These are phyloP conservation scores for Anableps anableps DNA, from an alignment of 2,797 vertebrate genomes.

Conservation along the genomic window DNA sequence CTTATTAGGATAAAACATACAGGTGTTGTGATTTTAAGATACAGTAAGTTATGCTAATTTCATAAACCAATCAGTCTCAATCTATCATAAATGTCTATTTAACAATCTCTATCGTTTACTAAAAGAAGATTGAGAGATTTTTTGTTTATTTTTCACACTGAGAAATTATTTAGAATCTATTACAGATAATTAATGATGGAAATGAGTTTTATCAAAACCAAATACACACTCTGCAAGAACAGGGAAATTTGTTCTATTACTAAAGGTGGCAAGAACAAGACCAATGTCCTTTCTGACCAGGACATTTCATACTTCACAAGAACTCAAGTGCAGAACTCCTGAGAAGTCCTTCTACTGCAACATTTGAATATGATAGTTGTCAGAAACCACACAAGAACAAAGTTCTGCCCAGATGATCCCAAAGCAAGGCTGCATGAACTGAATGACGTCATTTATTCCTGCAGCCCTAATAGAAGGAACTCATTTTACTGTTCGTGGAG, in stretches of 20 bases:
- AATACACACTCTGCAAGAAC: not conserved
- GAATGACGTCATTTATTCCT: not conserved
- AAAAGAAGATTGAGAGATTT: not conserved
- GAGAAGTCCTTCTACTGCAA: not conserved
- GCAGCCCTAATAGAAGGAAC: not conserved
- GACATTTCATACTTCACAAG: not conserved
- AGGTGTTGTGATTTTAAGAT: slow-evolving; percentile 20
- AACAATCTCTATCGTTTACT: no score
- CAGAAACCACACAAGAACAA: not conserved
- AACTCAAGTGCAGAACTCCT: not conserved
- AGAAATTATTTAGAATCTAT: not conserved
- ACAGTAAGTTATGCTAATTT: slow-evolving; percentile 64
- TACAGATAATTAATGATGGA: no score
- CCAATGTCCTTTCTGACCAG: not conserved
- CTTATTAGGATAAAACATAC: not conserved
- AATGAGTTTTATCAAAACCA: not conserved
- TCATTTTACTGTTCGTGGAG: not conserved
- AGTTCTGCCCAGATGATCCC: not conserved
- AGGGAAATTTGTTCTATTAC: not conserved
- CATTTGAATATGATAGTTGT: not conserved
- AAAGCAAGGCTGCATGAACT: no score
- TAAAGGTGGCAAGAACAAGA: not conserved
- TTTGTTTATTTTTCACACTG: no score
- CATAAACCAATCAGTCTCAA: slow-evolving; percentile 10
- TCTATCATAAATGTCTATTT: not conserved